These are phyloP conservation scores for Menidia beryllina DNA, from an alignment of 2,113 vertebrate species.

Conservation along the genomic window DNA sequence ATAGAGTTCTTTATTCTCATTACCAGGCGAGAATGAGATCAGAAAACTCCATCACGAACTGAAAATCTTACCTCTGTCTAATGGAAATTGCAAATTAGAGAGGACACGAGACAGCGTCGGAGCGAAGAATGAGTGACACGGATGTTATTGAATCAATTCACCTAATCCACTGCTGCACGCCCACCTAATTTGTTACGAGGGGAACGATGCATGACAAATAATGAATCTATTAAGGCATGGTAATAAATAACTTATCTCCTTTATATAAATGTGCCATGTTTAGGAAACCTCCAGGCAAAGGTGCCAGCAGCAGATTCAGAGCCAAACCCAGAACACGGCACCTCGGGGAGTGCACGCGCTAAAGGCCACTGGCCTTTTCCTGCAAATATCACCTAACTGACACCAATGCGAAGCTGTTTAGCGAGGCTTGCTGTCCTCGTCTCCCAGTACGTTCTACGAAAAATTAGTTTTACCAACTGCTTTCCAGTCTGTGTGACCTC, in stretches of 20 bases:
- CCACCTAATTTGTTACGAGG: background rate
- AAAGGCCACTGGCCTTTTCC: constrained; percentile 64
- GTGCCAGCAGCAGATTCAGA: background rate
- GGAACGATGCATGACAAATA: background rate
- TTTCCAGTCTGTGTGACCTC: constrained; percentile 1
- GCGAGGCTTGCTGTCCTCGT: constrained; percentile 10
- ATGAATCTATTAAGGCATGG: background rate
- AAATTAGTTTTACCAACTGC: constrained; percentile 15
- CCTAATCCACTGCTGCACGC: background rate
- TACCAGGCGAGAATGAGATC: background rate
- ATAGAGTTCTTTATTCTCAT: too few species aligned
- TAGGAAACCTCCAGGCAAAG: background rate
- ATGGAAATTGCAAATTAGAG: background rate
- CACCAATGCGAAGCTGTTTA: constrained; percentile 41
- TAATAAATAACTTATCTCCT: background rate
- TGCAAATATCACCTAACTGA: constrained; percentile 62
- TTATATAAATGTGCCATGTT: background rate
- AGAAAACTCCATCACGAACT: background rate
- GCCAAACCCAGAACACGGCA: background rate
- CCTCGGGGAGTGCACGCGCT: background rate
- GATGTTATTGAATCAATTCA: background rate
- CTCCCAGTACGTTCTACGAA: background rate
- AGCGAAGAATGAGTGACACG: background rate
- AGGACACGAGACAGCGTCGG: background rate
- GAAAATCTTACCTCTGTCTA: background rate